A percentile compares a stretch with the other conserved stretches of the same genome.
phyloP scores from a whole-genome alignment of 2,113 vertebrate genomes.

The Sceloporus undulatus region DNA sequence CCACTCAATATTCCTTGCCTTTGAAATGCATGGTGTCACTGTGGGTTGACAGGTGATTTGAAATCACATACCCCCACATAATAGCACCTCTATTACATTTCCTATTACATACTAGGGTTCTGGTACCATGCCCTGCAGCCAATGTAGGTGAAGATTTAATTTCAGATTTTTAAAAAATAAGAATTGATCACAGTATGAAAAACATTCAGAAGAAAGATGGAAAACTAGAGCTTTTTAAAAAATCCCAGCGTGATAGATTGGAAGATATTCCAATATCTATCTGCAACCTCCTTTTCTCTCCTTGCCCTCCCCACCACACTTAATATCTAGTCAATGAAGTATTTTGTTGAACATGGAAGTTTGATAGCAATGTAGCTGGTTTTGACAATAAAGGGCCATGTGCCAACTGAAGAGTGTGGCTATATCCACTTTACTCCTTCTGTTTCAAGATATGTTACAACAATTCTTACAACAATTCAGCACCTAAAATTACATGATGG shows the following conservation, averaged over 20 bases:
- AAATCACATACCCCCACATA: no score
- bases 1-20: no score
- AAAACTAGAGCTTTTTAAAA: not conserved
- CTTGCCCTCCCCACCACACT: not conserved
- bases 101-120: not conserved
- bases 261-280: not conserved
- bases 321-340: not conserved
- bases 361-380: not conserved
- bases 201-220: not conserved
- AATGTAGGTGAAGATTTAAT: no score
- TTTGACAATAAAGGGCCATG: not conserved
- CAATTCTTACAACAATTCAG: constrained; percentile 1
- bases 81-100: not conserved
- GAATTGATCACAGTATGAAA: no score
- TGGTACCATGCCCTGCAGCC: not conserved
- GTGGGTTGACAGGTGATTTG: no score
- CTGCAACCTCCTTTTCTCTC: not conserved
- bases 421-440: no score
- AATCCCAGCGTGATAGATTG: not conserved
- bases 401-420: no score
- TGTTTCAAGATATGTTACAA: not conserved
- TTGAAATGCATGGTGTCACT: no score
- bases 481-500: not conserved
- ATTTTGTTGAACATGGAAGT: not conserved
- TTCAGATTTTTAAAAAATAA: no score